phyloP scores from a whole-genome alignment of 2,113 vertebrate genomes.

The Galeopterus variegatus region DNA sequence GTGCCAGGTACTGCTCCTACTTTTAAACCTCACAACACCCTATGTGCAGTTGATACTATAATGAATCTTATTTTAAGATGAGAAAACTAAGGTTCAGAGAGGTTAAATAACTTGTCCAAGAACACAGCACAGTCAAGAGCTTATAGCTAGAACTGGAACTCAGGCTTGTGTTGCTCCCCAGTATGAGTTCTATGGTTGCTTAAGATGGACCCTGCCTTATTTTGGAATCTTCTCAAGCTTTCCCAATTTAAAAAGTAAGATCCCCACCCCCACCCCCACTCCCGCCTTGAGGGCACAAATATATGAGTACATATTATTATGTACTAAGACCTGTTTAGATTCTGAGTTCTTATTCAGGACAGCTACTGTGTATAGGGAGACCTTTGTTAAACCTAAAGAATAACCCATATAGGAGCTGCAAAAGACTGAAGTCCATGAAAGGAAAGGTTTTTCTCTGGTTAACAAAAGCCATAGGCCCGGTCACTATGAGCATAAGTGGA shows the following conservation, averaged over 20 bases:
- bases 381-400: constrained; percentile 27
- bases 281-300: background rate
- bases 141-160: background rate
- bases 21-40: background rate
- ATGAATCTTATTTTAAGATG: constrained; percentile 41
- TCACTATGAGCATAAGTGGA: background rate
- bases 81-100: constrained; percentile 49
- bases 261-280: background rate
- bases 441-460: constrained; percentile 52
- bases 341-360: background rate
- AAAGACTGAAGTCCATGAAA: constrained; percentile 49
- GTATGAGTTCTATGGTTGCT: background rate
- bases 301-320: background rate
- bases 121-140: background rate
- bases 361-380: background rate
- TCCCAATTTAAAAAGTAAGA: background rate
- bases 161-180: background rate
- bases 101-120: constrained; percentile 1
- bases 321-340: background rate
- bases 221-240: constrained; percentile 19
- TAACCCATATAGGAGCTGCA: background rate
- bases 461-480: background rate
- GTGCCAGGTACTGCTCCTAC: background rate
- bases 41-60: background rate
- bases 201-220: background rate